Base-by-base conservation (phyloP, 1,140 invertebrate genomes). In the Leptoteleia sp. region DNA sequence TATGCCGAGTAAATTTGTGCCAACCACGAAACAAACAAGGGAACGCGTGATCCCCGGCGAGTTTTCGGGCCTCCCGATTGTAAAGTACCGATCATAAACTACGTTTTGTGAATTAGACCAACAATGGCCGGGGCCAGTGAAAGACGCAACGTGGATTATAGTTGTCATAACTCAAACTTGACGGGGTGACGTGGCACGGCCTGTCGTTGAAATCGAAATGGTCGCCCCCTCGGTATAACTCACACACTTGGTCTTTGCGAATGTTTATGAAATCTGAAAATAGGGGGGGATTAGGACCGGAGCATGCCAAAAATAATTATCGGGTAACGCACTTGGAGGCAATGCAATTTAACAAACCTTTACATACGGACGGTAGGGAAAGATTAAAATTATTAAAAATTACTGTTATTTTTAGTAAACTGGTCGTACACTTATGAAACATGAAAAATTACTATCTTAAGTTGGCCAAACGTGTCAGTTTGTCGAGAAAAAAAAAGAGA, bases 141-240 rank as follows among this genome's bases (percentile, higher is more conserved):
- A 70, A 50, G 55, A 59, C 47, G 55, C 38, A 52, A 29, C 38
- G 43, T 62, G 55, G 67, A 61, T 61, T 71, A 61, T 62, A 38
- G 54, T 54, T 70, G 65, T 70, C 67, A 71, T 71, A 71, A 71
- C 37, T 71, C 67, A 71, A 52, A 70, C 35, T 52, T 43, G 45
- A 45, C 35, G 4, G 27, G 55, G 52, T 9, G 35, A 31, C 29
- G 9, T 5, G 11, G 35, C 33, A 38, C 31, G 31, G 3, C 16
- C 50, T 2, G n/a, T n/a, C n/a, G n/a, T n/a, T n/a, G n/a, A n/a
- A n/a, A n/a, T n/a, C n/a, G n/a, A n/a, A n/a, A n/a, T n/a, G n/a
- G n/a, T n/a, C n/a, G n/a, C 16, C 50, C 25, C 64, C 43, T 43
- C 29, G 11, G 12, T 33, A 50, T 70, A 54, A 70, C 27, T 68